A percentile compares a stretch with the other conserved stretches of the same genome.
phyloP scores from a whole-genome alignment of 2,113 vertebrate species.

The Varanus komodoensis region DNA sequence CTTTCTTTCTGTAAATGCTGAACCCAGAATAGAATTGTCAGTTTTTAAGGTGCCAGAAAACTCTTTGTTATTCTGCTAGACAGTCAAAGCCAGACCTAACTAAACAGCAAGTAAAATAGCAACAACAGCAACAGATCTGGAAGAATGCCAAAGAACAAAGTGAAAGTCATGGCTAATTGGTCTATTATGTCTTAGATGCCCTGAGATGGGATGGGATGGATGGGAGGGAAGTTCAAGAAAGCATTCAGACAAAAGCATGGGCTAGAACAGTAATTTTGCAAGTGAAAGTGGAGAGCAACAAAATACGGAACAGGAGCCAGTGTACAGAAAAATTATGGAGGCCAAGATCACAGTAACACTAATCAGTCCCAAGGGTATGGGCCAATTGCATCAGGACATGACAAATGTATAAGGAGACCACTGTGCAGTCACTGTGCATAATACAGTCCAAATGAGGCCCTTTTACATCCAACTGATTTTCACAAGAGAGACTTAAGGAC shows the following conservation, averaged over 20 bases:
- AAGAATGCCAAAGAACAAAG: no score
- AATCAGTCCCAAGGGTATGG: neutral
- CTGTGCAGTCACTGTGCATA: neutral
- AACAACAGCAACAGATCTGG: no score
- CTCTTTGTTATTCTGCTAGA: no score
- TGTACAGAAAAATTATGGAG: neutral
- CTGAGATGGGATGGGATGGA: neutral
- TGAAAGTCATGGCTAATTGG: neutral
- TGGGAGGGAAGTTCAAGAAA: neutral
- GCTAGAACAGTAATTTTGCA: neutral
- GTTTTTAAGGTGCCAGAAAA: no score
- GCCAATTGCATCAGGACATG: neutral
- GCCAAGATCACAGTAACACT: neutral
- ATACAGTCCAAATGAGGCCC: neutral
- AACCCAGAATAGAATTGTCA: no score
- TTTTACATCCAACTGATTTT: neutral
- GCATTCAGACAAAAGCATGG: neutral
- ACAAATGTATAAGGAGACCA: neutral
- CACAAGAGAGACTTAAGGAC: neutral
- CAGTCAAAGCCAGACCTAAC: no score
- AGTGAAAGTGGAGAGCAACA: neutral
- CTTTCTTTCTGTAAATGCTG: no score
- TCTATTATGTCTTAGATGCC: neutral
- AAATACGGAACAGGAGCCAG: neutral
- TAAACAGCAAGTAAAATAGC: no score